Conservation (phyloP, 2,113 vertebrate genomes). For the Electrona antarctica region DNA sequence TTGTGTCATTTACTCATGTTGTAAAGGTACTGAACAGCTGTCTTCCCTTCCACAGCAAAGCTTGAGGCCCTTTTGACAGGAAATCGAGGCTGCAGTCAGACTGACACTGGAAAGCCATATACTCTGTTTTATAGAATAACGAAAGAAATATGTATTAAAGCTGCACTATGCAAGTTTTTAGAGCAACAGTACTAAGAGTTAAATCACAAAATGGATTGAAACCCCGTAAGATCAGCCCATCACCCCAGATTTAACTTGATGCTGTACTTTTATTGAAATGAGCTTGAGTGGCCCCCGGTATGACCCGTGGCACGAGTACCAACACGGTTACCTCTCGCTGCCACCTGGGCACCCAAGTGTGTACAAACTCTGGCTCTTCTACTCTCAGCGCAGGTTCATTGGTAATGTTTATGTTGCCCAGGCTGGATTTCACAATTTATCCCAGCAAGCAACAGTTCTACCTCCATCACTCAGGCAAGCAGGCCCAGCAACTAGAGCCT, state of each 20-base stretch:
- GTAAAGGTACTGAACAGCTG: background rate
- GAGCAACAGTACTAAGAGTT: too few relatives aligned
- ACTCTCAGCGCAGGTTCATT: too few relatives aligned
- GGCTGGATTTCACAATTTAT: slow-evolving; percentile 47
- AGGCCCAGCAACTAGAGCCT: background rate
- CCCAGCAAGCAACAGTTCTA: slow-evolving; percentile 63
- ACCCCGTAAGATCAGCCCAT: too few relatives aligned
- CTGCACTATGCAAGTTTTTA: too few relatives aligned
- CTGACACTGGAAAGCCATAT: slow-evolving; percentile 61
- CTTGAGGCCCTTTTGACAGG: slow-evolving; percentile 40
- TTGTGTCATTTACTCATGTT: background rate
- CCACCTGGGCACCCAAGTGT: too few relatives aligned
- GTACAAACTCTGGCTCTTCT: too few relatives aligned
- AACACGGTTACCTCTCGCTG: too few relatives aligned
- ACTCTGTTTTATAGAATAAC: slow-evolving; percentile 29
- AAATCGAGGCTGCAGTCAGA: slow-evolving; percentile 45
- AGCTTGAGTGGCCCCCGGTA: too few relatives aligned
- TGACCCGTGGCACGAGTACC: too few relatives aligned
- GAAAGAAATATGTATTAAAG: slow-evolving; percentile 5
- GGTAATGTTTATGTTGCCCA: slow-evolving; percentile 20
- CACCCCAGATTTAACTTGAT: too few relatives aligned
- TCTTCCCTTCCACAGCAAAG: background rate
- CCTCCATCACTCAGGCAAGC: slow-evolving; percentile 71
- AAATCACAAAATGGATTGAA: too few relatives aligned
- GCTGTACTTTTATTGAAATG: too few relatives aligned